phyloP scores from a whole-genome alignment of 2,888 invertebrate genomes.

The Choristoneura rosaceana region DNA sequence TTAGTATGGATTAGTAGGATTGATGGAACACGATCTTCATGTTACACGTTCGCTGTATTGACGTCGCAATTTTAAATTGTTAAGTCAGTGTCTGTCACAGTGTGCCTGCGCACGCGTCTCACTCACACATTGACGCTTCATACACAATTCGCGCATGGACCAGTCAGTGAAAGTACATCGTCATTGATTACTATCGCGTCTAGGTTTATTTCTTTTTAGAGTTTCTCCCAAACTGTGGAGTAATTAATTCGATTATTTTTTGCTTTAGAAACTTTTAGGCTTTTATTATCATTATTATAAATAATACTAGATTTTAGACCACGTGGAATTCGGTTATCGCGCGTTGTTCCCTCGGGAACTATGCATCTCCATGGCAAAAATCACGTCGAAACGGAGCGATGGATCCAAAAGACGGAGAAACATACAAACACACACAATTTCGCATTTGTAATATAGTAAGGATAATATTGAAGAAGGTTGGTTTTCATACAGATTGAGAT shows the following conservation, averaged over 20 bases:
- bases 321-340: too few relatives aligned
- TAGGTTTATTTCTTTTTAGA: constrained; percentile 35
- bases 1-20: too few relatives aligned
- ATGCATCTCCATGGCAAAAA: too few relatives aligned
- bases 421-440: too few relatives aligned
- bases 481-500: too few relatives aligned
- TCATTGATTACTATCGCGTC: constrained; percentile 27
- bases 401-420: too few relatives aligned
- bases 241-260: constrained; percentile 25
- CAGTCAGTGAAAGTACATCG: constrained; percentile 36
- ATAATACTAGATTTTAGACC: too few relatives aligned
- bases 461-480: too few relatives aligned
- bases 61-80: background rate
- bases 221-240: constrained; percentile 30
- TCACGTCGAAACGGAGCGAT: too few relatives aligned
- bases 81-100: background rate
- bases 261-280: constrained; percentile 6
- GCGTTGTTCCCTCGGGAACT: too few relatives aligned
- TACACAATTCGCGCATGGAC: background rate
- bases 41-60: background rate
- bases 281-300: background rate
- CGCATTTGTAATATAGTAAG: too few relatives aligned
- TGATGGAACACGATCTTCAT: background rate
- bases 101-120: background rate
- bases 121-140: constrained; percentile 7